Evolutionary conservation across 2,797 vertebrate species (phyloP), one percentile per base, ranked within the genome.

Genomic region (Chloroceryle amazona): DNA sequence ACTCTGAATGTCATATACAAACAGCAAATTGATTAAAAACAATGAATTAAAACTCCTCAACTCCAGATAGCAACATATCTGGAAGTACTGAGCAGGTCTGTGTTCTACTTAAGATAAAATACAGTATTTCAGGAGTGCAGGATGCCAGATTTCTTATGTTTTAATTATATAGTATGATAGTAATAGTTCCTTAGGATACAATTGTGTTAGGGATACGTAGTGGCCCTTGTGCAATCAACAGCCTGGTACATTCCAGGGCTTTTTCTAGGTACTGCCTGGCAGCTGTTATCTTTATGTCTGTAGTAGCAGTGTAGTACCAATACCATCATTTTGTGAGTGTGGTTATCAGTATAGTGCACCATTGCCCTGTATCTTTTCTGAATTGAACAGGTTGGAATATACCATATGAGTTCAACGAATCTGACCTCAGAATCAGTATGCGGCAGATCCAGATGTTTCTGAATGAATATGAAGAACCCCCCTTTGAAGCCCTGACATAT

Each of bases 331-430:
- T 92, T 72, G 62, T 89, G 79, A 72, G 79, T 29, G 29, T 52
- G 87, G 57, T 68, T 81, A 57, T 72, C 67, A 54, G 29, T 21
- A 19, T 35, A 49, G 26, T 19, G 82, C 49, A 39, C 63, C 62
- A 44, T 52, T 74, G 55, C 54, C 89, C 39, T 63, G 13, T 58
- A 9, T 91, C 55, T 91, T 60, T 68, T 83, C 74, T 93, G n/a
- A 57, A 81, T 47, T 18, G 5, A 74, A 81, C 89, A 99, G 99
- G 99, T 60, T 99, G 99, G 99, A 99, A 99, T 97, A 99, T 99
- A 96, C 99, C 99, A 1, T 99, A 99, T 6, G 99, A 99, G 96
- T 99, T 99, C 96, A 99, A 99, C 0, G 99, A 99, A 93, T 99
- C 99, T 20, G 99, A 99, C 93, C 97, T 99, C 81, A 98, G 98